phyloP scores from a whole-genome alignment of 2,888 invertebrate species.

The Helicoverpa assulta region DNA sequence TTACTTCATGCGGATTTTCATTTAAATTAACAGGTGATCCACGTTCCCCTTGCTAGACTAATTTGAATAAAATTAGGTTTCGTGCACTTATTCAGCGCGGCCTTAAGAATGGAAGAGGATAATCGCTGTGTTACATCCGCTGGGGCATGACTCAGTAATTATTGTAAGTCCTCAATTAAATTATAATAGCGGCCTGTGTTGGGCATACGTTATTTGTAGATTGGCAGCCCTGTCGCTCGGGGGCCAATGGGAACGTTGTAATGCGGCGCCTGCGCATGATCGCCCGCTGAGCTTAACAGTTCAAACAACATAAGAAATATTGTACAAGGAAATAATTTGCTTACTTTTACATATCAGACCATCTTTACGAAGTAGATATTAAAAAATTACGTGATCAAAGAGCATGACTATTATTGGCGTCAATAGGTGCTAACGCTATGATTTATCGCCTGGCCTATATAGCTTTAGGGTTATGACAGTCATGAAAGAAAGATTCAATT shows the following conservation, averaged over 20 bases:
- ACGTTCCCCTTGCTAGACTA: conserved; percentile 46
- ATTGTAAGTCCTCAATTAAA: conserved; percentile 82
- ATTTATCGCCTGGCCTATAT: conserved; percentile 20
- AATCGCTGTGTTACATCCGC: conserved; percentile 73
- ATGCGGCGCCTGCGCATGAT: conserved; percentile 85
- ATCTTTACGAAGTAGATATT: conserved; percentile 39
- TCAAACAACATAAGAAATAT: conserved; percentile 75
- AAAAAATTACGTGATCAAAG: conserved; percentile 42
- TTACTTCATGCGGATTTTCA: conserved; percentile 32
- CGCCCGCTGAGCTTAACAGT: conserved; percentile 83
- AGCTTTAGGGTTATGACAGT: conserved; percentile 3
- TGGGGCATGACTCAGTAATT: conserved; percentile 73
- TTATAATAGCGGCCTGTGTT: conserved; percentile 79
- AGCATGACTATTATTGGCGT: conserved; percentile 17
- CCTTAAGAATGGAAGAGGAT: conserved; percentile 60
- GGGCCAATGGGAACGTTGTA: conserved; percentile 85
- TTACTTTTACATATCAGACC: conserved; percentile 56
- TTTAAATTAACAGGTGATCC: conserved; percentile 44
- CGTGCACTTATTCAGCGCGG: conserved; percentile 54
- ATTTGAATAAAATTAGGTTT: conserved; percentile 67
- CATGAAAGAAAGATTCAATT: conserved; percentile 58
- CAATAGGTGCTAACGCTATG: conserved; percentile 24
- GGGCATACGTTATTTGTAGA: conserved; percentile 81
- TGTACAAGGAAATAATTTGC: conserved; percentile 65
- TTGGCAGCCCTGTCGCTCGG: conserved; percentile 86